Evolutionary conservation across 2,797 vertebrate genomes (phyloP).

Genomic region (Heliangelus exortis): DNA sequence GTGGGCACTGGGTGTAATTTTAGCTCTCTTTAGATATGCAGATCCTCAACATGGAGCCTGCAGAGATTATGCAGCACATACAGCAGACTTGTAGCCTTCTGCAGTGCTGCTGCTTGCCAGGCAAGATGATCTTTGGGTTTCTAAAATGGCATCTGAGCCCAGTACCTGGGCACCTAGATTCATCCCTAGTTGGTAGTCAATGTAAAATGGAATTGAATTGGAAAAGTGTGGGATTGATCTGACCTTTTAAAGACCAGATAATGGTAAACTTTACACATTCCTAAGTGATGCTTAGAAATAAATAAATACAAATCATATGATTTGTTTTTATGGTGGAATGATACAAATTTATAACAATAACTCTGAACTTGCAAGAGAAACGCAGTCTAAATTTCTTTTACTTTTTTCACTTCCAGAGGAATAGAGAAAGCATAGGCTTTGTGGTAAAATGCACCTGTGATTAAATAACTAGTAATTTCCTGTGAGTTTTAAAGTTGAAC

Average conservation of each 20-base stretch:
- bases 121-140: neutral
- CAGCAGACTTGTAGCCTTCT: neutral
- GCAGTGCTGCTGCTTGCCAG: neutral
- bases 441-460: slow-evolving; percentile 8
- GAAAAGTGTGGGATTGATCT: neutral
- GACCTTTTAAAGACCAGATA: neutral
- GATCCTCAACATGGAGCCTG: neutral
- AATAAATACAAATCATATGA: neutral
- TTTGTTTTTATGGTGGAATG: neutral
- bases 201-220: neutral
- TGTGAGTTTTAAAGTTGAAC: neutral
- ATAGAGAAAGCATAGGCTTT: neutral
- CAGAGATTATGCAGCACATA: neutral
- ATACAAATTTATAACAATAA: neutral
- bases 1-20: neutral
- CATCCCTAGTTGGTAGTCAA: slow-evolving; percentile 16
- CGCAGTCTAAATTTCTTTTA: neutral
- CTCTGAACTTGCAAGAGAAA: neutral
- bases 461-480: slow-evolving; percentile 12
- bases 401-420: slow-evolving; percentile 5
- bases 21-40: neutral
- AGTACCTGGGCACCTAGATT: neutral
- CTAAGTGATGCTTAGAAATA: neutral
- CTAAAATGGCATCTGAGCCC: neutral
- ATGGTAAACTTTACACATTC: neutral